phyloP scores from a whole-genome alignment of 2,888 invertebrate species.

The Drosophila acutilabella region DNA sequence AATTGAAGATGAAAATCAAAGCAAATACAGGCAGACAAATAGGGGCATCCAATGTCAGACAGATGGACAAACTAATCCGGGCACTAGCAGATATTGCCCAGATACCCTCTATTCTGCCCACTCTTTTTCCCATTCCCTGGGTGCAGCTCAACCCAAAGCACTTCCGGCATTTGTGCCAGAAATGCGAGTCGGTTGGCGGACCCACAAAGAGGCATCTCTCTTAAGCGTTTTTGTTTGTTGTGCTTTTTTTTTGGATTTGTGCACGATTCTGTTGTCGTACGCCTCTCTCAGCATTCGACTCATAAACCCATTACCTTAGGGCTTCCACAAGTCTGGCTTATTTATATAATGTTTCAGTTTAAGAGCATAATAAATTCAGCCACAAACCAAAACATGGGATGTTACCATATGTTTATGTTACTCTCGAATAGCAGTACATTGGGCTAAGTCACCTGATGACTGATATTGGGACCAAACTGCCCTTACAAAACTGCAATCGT shows the following conservation, averaged over 20 bases:
- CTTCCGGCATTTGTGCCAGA: conserved; percentile 39
- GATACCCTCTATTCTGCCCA: no score
- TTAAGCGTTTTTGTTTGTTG: conserved; percentile 9
- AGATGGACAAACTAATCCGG: conserved; percentile 23
- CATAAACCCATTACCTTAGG: conserved; percentile 1
- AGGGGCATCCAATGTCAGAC: conserved; percentile 20
- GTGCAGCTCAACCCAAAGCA: conserved; percentile 16
- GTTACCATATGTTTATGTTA: conserved; percentile 1
- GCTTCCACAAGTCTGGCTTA: conserved; percentile 1
- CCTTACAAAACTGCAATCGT: no score
- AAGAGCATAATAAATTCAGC: conserved; percentile 9
- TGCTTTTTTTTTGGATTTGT: conserved; percentile 32
- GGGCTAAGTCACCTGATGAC: neutral
- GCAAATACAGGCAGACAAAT: conserved; percentile 58
- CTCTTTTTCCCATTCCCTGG: neutral
- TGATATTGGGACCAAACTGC: neutral
- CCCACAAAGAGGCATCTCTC: conserved; percentile 23
- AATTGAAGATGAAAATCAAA: conserved; percentile 65
- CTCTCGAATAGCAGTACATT: neutral
- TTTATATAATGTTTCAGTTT: conserved; percentile 4
- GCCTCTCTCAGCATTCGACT: neutral
- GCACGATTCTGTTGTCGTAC: conserved; percentile 26
- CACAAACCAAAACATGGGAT: neutral
- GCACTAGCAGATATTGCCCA: conserved; percentile 27
- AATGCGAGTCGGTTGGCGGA: conserved; percentile 20